Conservation (phyloP, 2,888 invertebrate genomes). For the Tiliacea citrago region DNA sequence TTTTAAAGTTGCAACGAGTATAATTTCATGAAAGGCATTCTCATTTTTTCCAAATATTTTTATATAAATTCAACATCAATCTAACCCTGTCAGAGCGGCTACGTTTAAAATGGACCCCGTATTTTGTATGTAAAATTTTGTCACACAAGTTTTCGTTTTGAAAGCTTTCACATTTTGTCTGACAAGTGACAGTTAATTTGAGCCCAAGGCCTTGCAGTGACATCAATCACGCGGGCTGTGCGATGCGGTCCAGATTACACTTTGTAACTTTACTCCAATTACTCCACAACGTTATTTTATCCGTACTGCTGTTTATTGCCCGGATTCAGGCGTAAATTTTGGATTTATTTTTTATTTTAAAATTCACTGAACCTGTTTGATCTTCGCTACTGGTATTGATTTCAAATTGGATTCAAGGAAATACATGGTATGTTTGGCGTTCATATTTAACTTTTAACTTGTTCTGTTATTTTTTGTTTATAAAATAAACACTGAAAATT, state of each 20-base stretch:
- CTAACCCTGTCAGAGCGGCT: conserved; percentile 55
- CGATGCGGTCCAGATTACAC: conserved; percentile 69
- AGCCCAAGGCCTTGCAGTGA: conserved; percentile 67
- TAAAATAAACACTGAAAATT: neutral
- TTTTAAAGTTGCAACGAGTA: conserved; percentile 1
- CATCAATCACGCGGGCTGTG: conserved; percentile 72
- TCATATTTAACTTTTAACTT: neutral
- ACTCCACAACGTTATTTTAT: conserved; percentile 38
- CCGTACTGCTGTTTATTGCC: conserved; percentile 20
- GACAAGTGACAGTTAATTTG: conserved; percentile 75
- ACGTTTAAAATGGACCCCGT: conserved; percentile 55
- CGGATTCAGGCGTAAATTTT: conserved; percentile 5
- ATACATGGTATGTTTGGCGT: neutral
- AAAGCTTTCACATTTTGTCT: conserved; percentile 66
- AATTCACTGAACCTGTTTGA: neutral
- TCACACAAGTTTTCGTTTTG: conserved; percentile 62
- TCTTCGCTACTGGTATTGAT: conserved; percentile 3
- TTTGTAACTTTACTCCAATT: conserved; percentile 51
- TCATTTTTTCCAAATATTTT: neutral
- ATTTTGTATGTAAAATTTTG: conserved; percentile 61
- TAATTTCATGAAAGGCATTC: conserved; percentile 8
- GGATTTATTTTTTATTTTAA: conserved; percentile 16
- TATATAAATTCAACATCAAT: conserved; percentile 40
- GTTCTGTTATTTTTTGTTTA: neutral
- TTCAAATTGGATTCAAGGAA: conserved; percentile 13